phyloP scores from a whole-genome alignment of 2,888 invertebrate genomes.

The Drosophila nr. perissopoda region DNA sequence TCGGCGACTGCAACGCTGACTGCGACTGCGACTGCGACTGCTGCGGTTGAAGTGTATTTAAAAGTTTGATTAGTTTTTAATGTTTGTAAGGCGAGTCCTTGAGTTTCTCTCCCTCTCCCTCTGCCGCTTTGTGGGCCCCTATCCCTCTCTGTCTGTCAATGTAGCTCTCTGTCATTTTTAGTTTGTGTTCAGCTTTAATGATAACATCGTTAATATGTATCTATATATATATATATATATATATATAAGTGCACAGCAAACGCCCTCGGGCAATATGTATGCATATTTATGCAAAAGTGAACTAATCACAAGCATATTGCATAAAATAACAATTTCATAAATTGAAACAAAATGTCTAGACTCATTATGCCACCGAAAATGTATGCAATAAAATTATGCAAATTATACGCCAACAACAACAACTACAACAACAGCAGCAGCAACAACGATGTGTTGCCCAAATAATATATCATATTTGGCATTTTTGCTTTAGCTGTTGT shows the following conservation, averaged over 20 bases:
- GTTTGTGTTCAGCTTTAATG: constrained; percentile 34
- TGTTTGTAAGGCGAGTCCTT: constrained; percentile 66
- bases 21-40: constrained; percentile 11
- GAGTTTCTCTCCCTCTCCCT: constrained; percentile 19
- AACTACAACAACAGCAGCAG: constrained; percentile 7
- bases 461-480: constrained; percentile 38
- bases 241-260: not conserved
- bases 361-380: constrained; percentile 72
- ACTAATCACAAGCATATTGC: constrained; percentile 77
- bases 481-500: constrained; percentile 9
- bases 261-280: constrained; percentile 23
- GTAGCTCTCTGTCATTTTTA: constrained; percentile 37
- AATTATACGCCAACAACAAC: constrained; percentile 47
- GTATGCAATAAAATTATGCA: constrained; percentile 73
- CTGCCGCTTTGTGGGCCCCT: not conserved
- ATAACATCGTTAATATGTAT: constrained; percentile 23
- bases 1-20: constrained; percentile 2
- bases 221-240: not conserved
- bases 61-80: constrained; percentile 81
- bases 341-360: constrained; percentile 76
- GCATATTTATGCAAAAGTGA: constrained; percentile 69
- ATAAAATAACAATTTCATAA: constrained; percentile 76
- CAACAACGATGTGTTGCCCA: constrained; percentile 25
- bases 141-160: not conserved
- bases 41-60: constrained; percentile 82